Percentiles rank a stretch among this genome's conserved stretches.
These are phyloP conservation scores for Lagocephalus sceleratus DNA, from an alignment of 2,797 vertebrate genomes.

Conservation along the genomic window DNA sequence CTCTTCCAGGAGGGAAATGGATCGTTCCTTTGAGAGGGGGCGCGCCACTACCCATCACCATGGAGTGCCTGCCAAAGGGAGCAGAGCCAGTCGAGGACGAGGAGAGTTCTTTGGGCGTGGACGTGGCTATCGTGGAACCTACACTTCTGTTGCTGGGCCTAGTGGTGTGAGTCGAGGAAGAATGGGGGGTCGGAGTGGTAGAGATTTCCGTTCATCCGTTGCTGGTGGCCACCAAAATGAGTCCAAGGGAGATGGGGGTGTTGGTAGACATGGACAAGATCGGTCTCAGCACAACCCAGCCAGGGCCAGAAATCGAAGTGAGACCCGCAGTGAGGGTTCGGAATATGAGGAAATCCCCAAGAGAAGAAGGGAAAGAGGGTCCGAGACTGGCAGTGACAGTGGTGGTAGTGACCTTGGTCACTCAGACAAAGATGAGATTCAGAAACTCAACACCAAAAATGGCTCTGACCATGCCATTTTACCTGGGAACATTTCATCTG, in stretches of 20 bases:
- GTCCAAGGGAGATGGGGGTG: conserved; percentile 61
- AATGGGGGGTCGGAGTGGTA: conserved; percentile 71
- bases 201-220: conserved; percentile 78
- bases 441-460: conserved; percentile 66
- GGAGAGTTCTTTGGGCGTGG: conserved; percentile 90
- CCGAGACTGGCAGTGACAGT: conserved; percentile 90
- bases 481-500: conserved; percentile 40
- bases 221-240: conserved; percentile 75
- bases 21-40: conserved; percentile 79
- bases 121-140: conserved; percentile 86
- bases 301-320: conserved; percentile 85
- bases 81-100: conserved; percentile 76
- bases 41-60: conserved; percentile 62
- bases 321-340: conserved; percentile 90
- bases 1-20: conserved; percentile 73
- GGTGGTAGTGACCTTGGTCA: conserved; percentile 82
- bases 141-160: conserved; percentile 74
- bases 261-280: conserved; percentile 64
- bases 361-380: conserved; percentile 86
- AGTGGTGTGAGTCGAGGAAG: conserved; percentile 75
- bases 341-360: conserved; percentile 94
- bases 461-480: conserved; percentile 54
- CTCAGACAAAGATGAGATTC: conserved; percentile 82
- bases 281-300: conserved; percentile 76
- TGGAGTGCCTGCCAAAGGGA: conserved; percentile 63